Evolutionary conservation across 1,140 invertebrate genomes (phyloP), one percentile per base, ranked within the genome.

Genomic region (Gonioctena quinquepunctata): DNA sequence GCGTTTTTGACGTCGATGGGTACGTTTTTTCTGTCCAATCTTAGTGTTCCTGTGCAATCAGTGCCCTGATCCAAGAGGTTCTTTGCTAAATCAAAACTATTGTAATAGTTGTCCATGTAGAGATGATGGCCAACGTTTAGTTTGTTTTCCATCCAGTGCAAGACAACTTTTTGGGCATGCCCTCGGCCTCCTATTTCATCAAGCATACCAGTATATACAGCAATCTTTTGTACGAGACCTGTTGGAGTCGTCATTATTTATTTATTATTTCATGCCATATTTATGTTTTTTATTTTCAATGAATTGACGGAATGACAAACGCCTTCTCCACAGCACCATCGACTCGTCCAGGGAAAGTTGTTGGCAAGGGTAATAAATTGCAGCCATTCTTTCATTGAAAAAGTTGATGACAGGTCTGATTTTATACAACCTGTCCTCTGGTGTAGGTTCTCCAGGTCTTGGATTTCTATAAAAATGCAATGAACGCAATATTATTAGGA

Each of bases 101-200:
- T 84, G 65, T 85, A 84, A 67, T 76, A 84, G 71, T 84, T 83
- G 50, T 85, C 83, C 1, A 80, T 80, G 28, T 77, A 80, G 1
- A 86, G 16, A 19, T 77, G 70, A 68, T 84, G 80, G 11, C 79
- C 79, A 52, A 65, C 73, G 72, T 79, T 48, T 22, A 81, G 68
- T 69, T 79, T 57, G 26, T 74, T 70, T 70, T 71, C 64, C 49
- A 72, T 23, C 16, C 59, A 23, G n/a, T 42, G 8, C 8, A 42
- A n/a, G 8, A 42, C 28, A n/a, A 68, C 56, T 48, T 61, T 68
- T 54, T 13, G 16, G 1, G 65, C 22, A 67, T 67, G 68, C 6
- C 71, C 71, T 11, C 59, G 27, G n/a, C 66, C 66, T 25, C 27
- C 56, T 25, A 61, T 13, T 49, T 65, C 33, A 61, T 66, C 65